A percentile compares a stretch with the other conserved stretches of the same genome.
Conservation (phyloP, 2,888 invertebrate genomes). For the Eilema sororculum region DNA sequence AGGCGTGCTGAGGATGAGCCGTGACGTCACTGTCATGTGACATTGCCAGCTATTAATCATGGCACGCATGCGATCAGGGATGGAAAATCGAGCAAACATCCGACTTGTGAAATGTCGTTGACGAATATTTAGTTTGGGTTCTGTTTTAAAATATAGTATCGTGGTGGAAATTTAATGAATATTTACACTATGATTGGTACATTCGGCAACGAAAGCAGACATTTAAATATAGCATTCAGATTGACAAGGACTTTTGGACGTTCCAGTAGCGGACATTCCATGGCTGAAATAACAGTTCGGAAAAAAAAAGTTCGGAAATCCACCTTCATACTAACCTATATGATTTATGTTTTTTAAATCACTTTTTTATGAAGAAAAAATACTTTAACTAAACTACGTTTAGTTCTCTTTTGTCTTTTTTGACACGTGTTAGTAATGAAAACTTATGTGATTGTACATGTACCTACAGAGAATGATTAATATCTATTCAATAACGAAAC, state of each 20-base stretch:
- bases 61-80: constrained; percentile 64
- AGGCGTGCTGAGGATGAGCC: constrained; percentile 56
- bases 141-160: constrained; percentile 40
- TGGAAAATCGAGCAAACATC: constrained; percentile 49
- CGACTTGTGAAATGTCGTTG: constrained; percentile 38
- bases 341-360: not conserved
- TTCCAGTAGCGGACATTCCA: not conserved
- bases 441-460: not conserved
- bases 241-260: not conserved
- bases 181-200: constrained; percentile 59
- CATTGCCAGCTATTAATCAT: constrained; percentile 79
- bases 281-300: not conserved
- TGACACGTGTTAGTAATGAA: not conserved
- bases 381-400: not conserved
- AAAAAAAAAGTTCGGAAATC: not conserved
- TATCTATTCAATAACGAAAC: not conserved
- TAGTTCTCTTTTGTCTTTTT: not conserved
- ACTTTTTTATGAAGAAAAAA: not conserved
- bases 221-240: not conserved
- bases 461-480: not conserved
- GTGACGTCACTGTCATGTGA: constrained; percentile 74
- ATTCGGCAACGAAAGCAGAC: not conserved
- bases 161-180: not conserved
- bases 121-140: constrained; percentile 27
- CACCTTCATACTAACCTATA: not conserved